Percentiles rank a stretch among this genome's conserved stretches.
Evolutionary conservation across 2,113 vertebrate genomes (phyloP).

Genomic region (Tachuris rubrigastra): DNA sequence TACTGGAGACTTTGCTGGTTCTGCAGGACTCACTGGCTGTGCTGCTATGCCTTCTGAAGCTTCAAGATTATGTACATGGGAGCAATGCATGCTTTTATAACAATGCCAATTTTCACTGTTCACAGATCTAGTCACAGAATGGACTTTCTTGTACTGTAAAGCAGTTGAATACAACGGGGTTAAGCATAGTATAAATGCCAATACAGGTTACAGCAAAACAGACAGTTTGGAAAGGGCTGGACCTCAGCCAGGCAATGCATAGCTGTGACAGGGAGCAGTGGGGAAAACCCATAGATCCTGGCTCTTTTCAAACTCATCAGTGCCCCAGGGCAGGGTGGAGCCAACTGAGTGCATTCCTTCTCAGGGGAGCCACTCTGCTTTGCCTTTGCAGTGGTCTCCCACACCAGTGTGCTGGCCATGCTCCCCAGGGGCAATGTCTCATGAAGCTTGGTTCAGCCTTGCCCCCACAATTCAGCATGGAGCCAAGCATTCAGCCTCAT

Average conservation of each 20-base stretch:
- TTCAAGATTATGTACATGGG: neutral
- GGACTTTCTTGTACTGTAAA: neutral
- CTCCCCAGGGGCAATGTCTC: neutral
- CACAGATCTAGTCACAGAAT: neutral
- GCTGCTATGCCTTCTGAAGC: neutral
- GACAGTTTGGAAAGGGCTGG: neutral
- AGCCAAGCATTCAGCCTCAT: neutral
- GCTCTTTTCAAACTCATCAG: neutral
- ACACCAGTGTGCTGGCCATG: accelerated
- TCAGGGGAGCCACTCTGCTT: neutral
- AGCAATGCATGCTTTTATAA: neutral
- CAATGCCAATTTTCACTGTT: neutral
- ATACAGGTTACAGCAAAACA: neutral
- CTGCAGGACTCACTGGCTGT: neutral
- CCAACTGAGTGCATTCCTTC: neutral
- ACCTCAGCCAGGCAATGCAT: neutral
- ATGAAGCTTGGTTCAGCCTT: neutral
- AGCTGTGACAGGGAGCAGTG: neutral
- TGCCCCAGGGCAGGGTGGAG: neutral
- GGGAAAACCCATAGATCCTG: neutral
- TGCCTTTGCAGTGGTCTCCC: neutral
- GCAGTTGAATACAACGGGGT: neutral
- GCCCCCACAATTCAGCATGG: neutral
- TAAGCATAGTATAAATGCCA: neutral
- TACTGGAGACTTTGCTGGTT: neutral